Evolutionary conservation across 2,888 invertebrate genomes (phyloP).

Genomic region (Scelioninae gen. 1): DNA sequence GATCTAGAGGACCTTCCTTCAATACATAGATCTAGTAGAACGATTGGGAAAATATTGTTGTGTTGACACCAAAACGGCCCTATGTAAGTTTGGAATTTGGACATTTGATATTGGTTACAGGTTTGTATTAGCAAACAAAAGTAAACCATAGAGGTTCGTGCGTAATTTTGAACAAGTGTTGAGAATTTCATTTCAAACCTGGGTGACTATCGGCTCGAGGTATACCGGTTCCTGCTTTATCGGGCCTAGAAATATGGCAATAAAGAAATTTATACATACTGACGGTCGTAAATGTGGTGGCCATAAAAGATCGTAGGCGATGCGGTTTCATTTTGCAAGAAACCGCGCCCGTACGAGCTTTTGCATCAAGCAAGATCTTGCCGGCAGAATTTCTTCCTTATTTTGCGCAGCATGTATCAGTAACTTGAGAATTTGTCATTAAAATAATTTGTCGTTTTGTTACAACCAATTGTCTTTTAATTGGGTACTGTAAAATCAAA

Average conservation of each 20-base stretch:
- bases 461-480: conserved; percentile 34
- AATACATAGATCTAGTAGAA: too few relatives aligned
- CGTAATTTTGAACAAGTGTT: conserved; percentile 64
- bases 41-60: too few relatives aligned
- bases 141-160: conserved; percentile 35
- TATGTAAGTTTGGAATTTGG: too few relatives aligned
- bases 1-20: too few relatives aligned
- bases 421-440: conserved; percentile 55
- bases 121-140: conserved; percentile 60
- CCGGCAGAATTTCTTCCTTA: conserved; percentile 63
- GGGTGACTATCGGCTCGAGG: conserved; percentile 39
- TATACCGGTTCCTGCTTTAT: conserved; percentile 71
- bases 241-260: conserved; percentile 69
- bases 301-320: conserved; percentile 69
- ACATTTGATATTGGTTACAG: conserved; percentile 40
- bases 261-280: conserved; percentile 70
- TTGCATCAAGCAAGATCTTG: conserved; percentile 48
- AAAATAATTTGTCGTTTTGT: conserved; percentile 43
- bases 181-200: conserved; percentile 60
- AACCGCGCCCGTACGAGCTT: conserved; percentile 63
- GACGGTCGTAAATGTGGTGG: conserved; percentile 69
- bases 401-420: conserved; percentile 49
- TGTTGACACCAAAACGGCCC: too few relatives aligned
- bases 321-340: conserved; percentile 66
- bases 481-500: conserved; percentile 20